A percentile compares a stretch with the other conserved stretches of the same genome.
phyloP scores from a whole-genome alignment of 2,797 vertebrate species.

The Uromys caudimaculatus region DNA sequence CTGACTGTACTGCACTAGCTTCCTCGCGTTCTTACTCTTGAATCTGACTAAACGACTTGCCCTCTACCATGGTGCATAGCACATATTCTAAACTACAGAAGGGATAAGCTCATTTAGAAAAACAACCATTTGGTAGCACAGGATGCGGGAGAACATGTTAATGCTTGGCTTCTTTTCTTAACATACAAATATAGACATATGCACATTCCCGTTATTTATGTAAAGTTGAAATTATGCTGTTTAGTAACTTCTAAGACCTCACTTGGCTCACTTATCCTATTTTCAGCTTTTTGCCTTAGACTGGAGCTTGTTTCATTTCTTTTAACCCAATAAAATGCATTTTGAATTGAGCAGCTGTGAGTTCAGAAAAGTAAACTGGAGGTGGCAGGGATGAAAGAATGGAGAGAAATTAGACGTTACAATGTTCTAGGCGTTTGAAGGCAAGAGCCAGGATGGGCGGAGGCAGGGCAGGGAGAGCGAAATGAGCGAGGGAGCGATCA shows the following conservation, averaged over 20 bases:
- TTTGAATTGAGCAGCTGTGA: slow-evolving; percentile 32
- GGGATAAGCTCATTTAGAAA: neutral
- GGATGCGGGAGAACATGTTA: neutral
- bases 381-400: neutral
- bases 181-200: neutral
- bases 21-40: neutral
- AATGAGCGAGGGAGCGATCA: neutral
- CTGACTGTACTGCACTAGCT: neutral
- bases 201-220: neutral
- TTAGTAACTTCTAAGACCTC: neutral
- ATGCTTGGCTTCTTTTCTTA: neutral
- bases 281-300: neutral
- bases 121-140: neutral
- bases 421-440: neutral
- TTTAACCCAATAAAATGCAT: neutral
- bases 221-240: neutral
- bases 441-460: neutral
- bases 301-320: slow-evolving; percentile 13
- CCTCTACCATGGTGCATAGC: neutral
- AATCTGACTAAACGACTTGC: neutral
- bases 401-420: neutral
- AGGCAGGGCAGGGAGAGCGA: neutral
- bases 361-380: slow-evolving; percentile 37
- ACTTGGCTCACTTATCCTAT: neutral
- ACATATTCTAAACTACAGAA: slow-evolving; percentile 33